phyloP scores from a whole-genome alignment of 2,113 vertebrate genomes.

The Paramormyrops kingsleyae region DNA sequence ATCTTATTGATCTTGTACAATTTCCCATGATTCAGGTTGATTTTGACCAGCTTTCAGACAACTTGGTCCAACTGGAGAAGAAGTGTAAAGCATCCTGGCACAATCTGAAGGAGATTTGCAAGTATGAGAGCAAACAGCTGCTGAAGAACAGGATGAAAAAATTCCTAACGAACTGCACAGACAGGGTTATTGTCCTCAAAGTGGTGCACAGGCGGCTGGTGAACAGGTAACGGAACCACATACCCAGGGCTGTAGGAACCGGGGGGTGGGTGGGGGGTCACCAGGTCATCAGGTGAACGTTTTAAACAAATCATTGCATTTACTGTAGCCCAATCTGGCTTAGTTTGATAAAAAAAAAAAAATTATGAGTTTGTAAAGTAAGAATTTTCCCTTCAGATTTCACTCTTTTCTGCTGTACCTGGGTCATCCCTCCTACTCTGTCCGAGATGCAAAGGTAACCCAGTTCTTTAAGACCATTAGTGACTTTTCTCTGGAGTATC shows the following conservation, averaged over 20 bases:
- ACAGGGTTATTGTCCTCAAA: slow-evolving; percentile 76
- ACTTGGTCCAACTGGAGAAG: slow-evolving; percentile 81
- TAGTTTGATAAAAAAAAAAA: no score
- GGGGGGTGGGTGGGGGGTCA: not conserved
- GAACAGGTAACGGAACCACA: slow-evolving; percentile 67
- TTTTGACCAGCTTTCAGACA: slow-evolving; percentile 84
- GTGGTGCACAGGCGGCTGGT: slow-evolving; percentile 84
- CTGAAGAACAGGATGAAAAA: slow-evolving; percentile 82
- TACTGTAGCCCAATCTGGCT: not conserved
- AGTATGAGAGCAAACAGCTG: slow-evolving; percentile 73
- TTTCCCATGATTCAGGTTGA: slow-evolving; percentile 67
- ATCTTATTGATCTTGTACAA: not conserved
- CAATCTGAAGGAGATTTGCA: slow-evolving; percentile 78
- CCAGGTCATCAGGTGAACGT: not conserved
- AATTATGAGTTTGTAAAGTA: not conserved
- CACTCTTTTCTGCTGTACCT: slow-evolving; percentile 88
- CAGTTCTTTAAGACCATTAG: slow-evolving; percentile 81
- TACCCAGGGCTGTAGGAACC: not conserved
- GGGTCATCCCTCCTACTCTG: slow-evolving; percentile 69
- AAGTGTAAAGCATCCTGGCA: slow-evolving; percentile 84
- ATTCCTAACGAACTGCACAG: slow-evolving; percentile 83
- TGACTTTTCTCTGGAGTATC: slow-evolving; percentile 88
- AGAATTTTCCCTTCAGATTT: slow-evolving; percentile 62
- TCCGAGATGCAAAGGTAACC: slow-evolving; percentile 70
- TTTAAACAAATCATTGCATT: not conserved